phyloP scores from a whole-genome alignment of 2,797 vertebrate genomes.

The Microctenopoma stevenorrisi region DNA sequence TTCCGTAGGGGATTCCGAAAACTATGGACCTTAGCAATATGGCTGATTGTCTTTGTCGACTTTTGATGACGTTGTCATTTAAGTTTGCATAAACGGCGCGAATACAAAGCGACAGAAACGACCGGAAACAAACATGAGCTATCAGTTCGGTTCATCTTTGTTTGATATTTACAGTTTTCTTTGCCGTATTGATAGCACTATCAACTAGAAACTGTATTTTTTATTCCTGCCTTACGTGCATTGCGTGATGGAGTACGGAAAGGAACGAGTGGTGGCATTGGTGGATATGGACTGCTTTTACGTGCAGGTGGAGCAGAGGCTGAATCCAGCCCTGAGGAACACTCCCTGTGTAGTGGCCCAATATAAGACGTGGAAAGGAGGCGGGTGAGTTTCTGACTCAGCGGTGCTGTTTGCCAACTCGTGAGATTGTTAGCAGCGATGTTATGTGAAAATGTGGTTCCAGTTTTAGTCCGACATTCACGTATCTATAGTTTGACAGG shows the following conservation, averaged over 20 bases:
- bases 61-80: slow-evolving; percentile 64
- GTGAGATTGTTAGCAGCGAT: too few relatives aligned
- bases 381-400: slow-evolving; percentile 85
- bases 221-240: background rate
- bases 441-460: background rate
- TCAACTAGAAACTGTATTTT: background rate
- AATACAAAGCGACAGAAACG: slow-evolving; percentile 14
- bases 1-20: too few relatives aligned
- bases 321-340: slow-evolving; percentile 86
- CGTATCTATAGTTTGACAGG: background rate
- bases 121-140: too few relatives aligned
- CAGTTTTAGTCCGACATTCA: background rate
- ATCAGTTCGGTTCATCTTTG: background rate
- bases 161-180: too few relatives aligned
- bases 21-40: background rate
- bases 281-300: slow-evolving; percentile 98
- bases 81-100: slow-evolving; percentile 4
- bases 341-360: slow-evolving; percentile 93
- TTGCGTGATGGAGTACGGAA: slow-evolving; percentile 83
- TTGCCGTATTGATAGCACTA: background rate
- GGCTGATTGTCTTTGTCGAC: slow-evolving; percentile 36
- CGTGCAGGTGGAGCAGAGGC: slow-evolving; percentile 93
- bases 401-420: background rate
- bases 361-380: slow-evolving; percentile 94
- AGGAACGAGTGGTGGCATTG: slow-evolving; percentile 89